Base-by-base conservation (phyloP, 2,797 vertebrate species). In the Sarcoramphus papa region DNA sequence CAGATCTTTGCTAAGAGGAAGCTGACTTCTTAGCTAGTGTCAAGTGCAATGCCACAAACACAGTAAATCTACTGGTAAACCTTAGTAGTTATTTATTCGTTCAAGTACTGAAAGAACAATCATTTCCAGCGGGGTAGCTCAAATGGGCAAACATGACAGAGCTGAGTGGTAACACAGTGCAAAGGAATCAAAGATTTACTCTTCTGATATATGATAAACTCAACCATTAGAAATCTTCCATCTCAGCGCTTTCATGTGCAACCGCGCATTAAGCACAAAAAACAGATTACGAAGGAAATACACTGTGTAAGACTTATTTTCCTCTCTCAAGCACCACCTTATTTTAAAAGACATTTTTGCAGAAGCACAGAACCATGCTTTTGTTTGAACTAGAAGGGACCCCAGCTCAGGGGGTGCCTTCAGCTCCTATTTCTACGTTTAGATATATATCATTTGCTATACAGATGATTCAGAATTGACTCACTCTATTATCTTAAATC, bases 21-120 rank as follows among this genome's bases (percentile, higher is more conserved):
- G 31, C 1, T 9, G 3, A 10, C 30, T 77, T 4, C 47, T 6
- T n/a, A 33, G 41, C 37, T 0, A 9, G 35, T 0, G 11, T 30
- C 28, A 33, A 72, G 90, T 5, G 41, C 37, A 11, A 6, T 0
- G 1, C 59, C 73, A 60, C 64, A 41, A 35, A 31, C 22, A 11
- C 3, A 59, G n/a, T 23, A 19, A 45, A 56, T 7, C 81, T 60
- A 25, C 69, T 7, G 16, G 57, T 53, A 84, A 21, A 23, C 43
- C 85, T 54, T 4, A 7, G 54, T 0, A 10, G 76, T 8, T 28
- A 6, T n/a, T 76, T 73, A 27, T 51, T 77, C 10, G 0, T 27
- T 48, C 56, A 8, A 43, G 64, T 7, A 22, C 28, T 19, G 33
- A 21, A 54, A 35, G 72, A 81, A 48, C 62, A 28, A 45, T 73